Percentiles rank a stretch among this genome's conserved stretches.
Conservation (phyloP, 2,888 invertebrate genomes). For the Eristalis tenax region DNA sequence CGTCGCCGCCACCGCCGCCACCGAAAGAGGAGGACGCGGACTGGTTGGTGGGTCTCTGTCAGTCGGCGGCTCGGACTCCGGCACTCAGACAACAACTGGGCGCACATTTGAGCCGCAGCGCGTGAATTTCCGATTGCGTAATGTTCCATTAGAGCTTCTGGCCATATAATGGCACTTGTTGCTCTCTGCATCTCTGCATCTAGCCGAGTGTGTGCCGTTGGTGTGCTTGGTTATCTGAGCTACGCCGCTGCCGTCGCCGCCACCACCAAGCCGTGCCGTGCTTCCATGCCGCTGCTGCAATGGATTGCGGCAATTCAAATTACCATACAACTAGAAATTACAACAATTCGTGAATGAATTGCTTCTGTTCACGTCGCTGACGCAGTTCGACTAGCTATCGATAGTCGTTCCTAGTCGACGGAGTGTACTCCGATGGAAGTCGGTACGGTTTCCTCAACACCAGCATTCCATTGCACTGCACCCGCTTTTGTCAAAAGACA, state of each 20-base stretch:
- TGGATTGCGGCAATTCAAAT: conserved; percentile 60
- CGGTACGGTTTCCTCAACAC: background rate
- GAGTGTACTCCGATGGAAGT: background rate
- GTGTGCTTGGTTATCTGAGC: conserved; percentile 36
- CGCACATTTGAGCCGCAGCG: conserved; percentile 58
- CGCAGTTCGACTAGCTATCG: conserved; percentile 35
- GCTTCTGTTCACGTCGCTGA: conserved; percentile 66
- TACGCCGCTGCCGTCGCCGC: background rate
- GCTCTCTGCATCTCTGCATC: background rate
- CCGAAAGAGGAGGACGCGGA: conserved; percentile 8
- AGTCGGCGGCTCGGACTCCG: conserved; percentile 28
- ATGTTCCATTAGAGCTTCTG: conserved; percentile 69
- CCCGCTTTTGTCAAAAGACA: background rate
- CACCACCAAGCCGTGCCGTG: background rate
- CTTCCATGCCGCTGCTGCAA: background rate
- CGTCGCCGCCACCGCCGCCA: conserved; percentile 26
- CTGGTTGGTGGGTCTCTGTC: conserved; percentile 32
- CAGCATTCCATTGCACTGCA: background rate
- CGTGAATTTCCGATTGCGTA: conserved; percentile 72
- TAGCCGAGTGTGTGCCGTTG: background rate
- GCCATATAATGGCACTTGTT: conserved; percentile 71
- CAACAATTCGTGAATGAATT: conserved; percentile 72
- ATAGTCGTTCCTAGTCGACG: conserved; percentile 1
- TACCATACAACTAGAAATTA: conserved; percentile 68
- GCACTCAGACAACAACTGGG: conserved; percentile 45